phyloP scores from a whole-genome alignment of 2,888 invertebrate species.

The Eupithecia vulgata region DNA sequence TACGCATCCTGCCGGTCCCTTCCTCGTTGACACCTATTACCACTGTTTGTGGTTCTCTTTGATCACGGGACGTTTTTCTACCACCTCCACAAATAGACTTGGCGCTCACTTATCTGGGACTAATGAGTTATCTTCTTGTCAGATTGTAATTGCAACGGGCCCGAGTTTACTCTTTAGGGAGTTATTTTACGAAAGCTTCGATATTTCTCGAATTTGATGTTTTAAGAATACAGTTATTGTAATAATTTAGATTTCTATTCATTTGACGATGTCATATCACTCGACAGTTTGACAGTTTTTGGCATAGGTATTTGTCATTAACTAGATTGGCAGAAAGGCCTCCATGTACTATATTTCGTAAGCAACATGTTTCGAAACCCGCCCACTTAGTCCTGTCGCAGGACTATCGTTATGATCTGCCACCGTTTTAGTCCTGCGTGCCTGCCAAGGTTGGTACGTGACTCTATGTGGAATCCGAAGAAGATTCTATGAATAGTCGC shows the following conservation, averaged over 20 bases:
- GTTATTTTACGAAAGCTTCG: too few relatives aligned
- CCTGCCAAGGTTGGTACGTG: conserved; percentile 10
- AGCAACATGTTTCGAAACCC: background rate
- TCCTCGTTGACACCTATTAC: conserved; percentile 10
- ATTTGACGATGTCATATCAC: background rate
- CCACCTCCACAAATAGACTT: background rate
- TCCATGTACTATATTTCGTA: background rate
- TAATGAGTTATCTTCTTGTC: background rate
- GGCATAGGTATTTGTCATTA: background rate
- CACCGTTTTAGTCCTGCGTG: background rate
- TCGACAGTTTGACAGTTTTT: background rate
- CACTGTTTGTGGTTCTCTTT: background rate
- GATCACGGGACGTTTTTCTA: conserved; percentile 5
- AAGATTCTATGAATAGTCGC: conserved; percentile 6
- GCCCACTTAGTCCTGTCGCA: background rate
- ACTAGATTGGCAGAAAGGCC: background rate
- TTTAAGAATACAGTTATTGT: background rate
- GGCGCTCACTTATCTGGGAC: background rate
- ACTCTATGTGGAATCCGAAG: conserved; percentile 5
- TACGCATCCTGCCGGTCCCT: conserved; percentile 23
- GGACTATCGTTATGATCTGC: conserved; percentile 7
- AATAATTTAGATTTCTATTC: background rate
- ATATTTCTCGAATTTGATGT: too few relatives aligned
- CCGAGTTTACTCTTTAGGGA: too few relatives aligned
- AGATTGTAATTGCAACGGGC: background rate